phyloP scores from a whole-genome alignment of 1,140 invertebrate species.

The Dendroctonus valens region DNA sequence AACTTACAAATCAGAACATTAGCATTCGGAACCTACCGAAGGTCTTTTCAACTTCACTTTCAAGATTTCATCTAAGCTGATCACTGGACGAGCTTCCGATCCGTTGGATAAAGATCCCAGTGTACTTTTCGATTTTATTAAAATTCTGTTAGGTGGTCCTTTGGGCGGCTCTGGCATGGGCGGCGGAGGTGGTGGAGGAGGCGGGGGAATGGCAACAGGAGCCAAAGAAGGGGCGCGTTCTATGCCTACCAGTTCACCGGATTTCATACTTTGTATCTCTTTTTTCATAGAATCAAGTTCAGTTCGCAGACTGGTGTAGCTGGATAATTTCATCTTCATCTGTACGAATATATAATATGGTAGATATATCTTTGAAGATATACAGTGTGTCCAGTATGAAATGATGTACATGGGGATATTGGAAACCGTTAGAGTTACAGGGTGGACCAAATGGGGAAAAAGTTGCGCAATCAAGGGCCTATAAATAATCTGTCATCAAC shows the following conservation, averaged over 20 bases:
- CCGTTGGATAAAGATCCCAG: conserved; percentile 5
- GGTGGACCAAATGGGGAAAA: no score
- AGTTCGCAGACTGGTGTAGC: conserved; percentile 19
- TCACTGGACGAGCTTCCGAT: conserved; percentile 36
- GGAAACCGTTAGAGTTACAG: no score
- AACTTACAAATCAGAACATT: no score
- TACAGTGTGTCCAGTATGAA: no score
- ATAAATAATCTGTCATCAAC: no score
- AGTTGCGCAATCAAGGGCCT: no score
- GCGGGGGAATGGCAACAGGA: conserved; percentile 37
- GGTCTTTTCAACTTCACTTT: conserved; percentile 44
- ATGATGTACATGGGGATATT: no score
- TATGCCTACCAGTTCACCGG: background rate
- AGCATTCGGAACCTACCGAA: conserved; percentile 38
- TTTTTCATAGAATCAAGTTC: conserved; percentile 31
- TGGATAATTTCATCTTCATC: conserved; percentile 25
- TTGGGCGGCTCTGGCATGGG: conserved; percentile 12
- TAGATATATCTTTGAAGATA: no score
- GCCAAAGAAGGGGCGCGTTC: conserved; percentile 11
- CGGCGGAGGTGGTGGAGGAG: conserved; percentile 35
- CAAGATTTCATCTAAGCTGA: conserved; percentile 43
- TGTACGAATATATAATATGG: conserved; percentile 2
- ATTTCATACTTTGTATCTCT: conserved; percentile 15
- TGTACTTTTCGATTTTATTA: conserved; percentile 13
- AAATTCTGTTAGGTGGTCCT: conserved; percentile 6